A percentile compares a stretch with the other conserved stretches of the same genome.
Evolutionary conservation across 2,113 vertebrate genomes (phyloP).

Genomic region (Hypanus sabinus): DNA sequence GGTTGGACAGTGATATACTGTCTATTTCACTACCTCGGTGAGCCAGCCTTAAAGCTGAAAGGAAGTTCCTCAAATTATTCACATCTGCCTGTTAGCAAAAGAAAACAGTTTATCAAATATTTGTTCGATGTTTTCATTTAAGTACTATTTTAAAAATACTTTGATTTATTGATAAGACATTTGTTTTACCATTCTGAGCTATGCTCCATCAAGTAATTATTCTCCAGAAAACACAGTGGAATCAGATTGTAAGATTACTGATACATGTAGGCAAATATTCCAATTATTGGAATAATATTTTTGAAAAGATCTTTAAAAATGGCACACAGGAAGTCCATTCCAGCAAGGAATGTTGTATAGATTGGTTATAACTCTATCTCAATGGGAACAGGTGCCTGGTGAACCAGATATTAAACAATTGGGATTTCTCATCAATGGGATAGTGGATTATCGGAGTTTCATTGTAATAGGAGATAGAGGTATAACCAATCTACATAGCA

Average conservation of each 20-base stretch:
- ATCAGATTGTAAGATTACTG: neutral
- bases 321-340: neutral
- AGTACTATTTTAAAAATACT: neutral
- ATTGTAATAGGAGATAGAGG: too few relatives aligned
- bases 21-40: conserved; percentile 66
- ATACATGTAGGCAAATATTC: neutral
- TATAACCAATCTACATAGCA: neutral
- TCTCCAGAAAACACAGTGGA: neutral
- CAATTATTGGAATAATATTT: too few relatives aligned
- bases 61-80: conserved; percentile 77
- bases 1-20: conserved; percentile 63
- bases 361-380: neutral
- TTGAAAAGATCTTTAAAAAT: too few relatives aligned
- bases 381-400: too few relatives aligned
- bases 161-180: neutral
- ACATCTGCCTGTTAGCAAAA: conserved; percentile 67
- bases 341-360: neutral
- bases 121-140: neutral
- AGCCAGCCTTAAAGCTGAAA: conserved; percentile 77
- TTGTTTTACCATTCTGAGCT: neutral
- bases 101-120: neutral
- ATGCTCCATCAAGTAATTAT: neutral
- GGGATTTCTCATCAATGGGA: too few relatives aligned
- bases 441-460: too few relatives aligned
- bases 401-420: too few relatives aligned